phyloP scores from a whole-genome alignment of 2,113 vertebrate genomes.

The Cricetomys ansorgei region DNA sequence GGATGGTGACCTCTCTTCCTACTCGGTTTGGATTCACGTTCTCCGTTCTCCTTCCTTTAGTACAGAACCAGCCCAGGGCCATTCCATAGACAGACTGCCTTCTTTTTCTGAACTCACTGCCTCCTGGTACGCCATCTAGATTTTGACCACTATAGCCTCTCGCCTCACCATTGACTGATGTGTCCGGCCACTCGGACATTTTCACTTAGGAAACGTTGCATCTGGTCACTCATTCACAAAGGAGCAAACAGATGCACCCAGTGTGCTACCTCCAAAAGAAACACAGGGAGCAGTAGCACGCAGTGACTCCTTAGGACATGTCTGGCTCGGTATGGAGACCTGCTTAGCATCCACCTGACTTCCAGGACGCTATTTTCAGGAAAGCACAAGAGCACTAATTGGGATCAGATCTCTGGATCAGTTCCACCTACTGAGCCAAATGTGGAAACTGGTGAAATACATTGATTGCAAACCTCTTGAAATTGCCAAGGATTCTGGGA shows the following conservation, averaged over 20 bases:
- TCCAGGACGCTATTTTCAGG: background rate
- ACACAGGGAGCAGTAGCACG: background rate
- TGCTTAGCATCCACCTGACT: slow-evolving; percentile 8
- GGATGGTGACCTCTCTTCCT: background rate
- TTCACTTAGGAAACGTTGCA: background rate
- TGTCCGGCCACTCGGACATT: background rate
- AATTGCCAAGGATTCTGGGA: slow-evolving; percentile 34
- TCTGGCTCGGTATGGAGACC: background rate
- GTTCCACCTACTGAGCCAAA: slow-evolving; percentile 23
- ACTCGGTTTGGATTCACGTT: background rate
- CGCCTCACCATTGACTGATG: background rate
- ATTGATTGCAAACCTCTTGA: slow-evolving; percentile 60
- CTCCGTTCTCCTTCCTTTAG: background rate
- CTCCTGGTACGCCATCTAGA: background rate
- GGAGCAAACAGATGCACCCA: background rate
- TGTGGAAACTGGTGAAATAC: slow-evolving; percentile 14
- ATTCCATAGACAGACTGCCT: background rate
- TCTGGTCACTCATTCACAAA: background rate
- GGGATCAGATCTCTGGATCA: slow-evolving; percentile 28
- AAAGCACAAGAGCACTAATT: slow-evolving; percentile 57
- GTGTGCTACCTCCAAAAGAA: background rate
- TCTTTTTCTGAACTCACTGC: background rate
- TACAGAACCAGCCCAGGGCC: background rate
- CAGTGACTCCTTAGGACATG: background rate
- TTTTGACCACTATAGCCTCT: background rate